Conservation (phyloP, 2,113 vertebrate genomes). For the Epinephelus cyanopodus region DNA sequence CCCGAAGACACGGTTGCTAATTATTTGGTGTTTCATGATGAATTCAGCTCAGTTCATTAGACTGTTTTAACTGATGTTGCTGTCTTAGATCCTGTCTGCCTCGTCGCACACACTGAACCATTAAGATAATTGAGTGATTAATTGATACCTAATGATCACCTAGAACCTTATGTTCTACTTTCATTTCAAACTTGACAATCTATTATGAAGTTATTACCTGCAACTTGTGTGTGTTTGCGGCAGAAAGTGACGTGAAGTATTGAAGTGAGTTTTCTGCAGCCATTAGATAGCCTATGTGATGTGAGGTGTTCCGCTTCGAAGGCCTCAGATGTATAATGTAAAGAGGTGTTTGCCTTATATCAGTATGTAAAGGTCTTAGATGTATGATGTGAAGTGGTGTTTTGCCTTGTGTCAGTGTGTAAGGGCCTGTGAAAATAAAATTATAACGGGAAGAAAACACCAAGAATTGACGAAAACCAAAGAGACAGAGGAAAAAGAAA, state of each 20-base stretch:
- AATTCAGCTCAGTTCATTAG: conserved; percentile 85
- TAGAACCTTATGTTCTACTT: conserved; percentile 81
- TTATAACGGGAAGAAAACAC: neutral
- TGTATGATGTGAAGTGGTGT: neutral
- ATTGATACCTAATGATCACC: conserved; percentile 84
- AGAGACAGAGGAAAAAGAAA: conserved; percentile 8
- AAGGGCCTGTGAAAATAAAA: neutral
- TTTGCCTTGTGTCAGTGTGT: neutral
- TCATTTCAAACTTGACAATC: conserved; percentile 75
- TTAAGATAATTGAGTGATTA: conserved; percentile 85
- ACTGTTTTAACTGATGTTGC: conserved; percentile 83
- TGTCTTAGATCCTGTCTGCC: conserved; percentile 79
- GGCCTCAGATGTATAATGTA: neutral
- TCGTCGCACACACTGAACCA: conserved; percentile 58
- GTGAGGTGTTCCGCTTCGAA: neutral
- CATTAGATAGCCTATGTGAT: conserved; percentile 11
- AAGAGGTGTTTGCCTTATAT: conserved; percentile 6
- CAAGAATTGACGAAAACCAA: neutral
- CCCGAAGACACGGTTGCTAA: conserved; percentile 83
- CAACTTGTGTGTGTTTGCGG: conserved; percentile 27
- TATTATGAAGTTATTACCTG: conserved; percentile 68
- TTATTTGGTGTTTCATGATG: conserved; percentile 84
- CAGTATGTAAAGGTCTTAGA: neutral
- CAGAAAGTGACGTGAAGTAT: conserved; percentile 26
- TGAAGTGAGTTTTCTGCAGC: conserved; percentile 11